Conservation (phyloP, 2,113 vertebrate genomes). For the Melanocharis versteri region DNA sequence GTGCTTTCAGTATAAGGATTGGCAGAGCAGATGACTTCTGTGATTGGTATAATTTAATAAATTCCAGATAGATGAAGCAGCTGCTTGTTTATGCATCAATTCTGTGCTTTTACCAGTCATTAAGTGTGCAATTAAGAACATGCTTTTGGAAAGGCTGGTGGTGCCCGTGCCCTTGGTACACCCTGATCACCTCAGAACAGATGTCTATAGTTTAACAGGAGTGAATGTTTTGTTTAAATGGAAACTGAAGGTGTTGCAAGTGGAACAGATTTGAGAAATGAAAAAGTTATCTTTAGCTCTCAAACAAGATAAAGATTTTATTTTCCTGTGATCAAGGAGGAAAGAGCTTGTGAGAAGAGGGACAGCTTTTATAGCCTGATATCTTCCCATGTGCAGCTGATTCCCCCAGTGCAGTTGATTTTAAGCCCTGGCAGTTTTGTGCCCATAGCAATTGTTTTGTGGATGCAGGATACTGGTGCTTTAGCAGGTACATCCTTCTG, state of each 20-base stretch:
- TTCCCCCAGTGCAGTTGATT: accelerated
- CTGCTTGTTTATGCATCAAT: conserved; percentile 48
- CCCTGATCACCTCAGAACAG: neutral
- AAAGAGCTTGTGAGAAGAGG: neutral
- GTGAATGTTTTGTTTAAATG: neutral
- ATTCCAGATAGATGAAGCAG: conserved; percentile 28
- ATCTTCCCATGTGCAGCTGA: neutral
- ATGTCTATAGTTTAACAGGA: neutral
- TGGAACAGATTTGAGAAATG: neutral
- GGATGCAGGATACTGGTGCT: neutral
- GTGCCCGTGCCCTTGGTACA: neutral
- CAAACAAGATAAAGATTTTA: neutral
- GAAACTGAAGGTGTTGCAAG: neutral
- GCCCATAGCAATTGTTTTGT: neutral
- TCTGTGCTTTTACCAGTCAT: neutral
- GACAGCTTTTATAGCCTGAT: neutral
- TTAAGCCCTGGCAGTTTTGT: neutral
- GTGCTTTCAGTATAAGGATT: conserved; percentile 11
- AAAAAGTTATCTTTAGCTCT: neutral
- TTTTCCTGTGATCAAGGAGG: neutral
- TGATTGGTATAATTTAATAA: conserved; percentile 45
- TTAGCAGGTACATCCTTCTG: neutral
- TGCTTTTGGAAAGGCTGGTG: neutral
- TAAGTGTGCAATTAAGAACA: neutral
- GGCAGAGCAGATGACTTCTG: neutral